Conservation (phyloP, 2,888 invertebrate species). For the Brenthis hecate region DNA sequence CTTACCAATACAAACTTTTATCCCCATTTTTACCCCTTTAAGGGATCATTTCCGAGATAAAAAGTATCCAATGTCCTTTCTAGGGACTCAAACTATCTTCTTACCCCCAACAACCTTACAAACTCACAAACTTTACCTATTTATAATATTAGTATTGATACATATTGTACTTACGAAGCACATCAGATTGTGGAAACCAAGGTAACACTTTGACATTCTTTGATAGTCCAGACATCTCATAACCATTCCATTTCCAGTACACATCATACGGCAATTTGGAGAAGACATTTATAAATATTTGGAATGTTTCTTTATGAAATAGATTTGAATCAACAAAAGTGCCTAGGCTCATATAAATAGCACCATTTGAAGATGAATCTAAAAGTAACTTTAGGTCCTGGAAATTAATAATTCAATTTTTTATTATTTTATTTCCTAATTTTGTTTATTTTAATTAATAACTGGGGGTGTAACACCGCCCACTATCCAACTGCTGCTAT, state of each 20-base stretch:
- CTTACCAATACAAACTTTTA: too few relatives aligned
- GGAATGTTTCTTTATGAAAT: constrained; percentile 42
- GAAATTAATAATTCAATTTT: constrained; percentile 1
- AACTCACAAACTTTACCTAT: too few relatives aligned
- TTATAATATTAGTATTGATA: constrained; percentile 24
- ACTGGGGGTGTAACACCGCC: too few relatives aligned
- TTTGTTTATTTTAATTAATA: too few relatives aligned
- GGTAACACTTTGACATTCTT: constrained; percentile 32
- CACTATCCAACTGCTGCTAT: too few relatives aligned
- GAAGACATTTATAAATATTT: constrained; percentile 50
- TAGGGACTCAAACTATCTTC: too few relatives aligned
- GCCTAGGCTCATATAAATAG: constrained; percentile 60
- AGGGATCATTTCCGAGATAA: too few relatives aligned
- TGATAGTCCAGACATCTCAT: constrained; percentile 39
- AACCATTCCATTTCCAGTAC: constrained; percentile 57
- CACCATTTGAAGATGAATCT: constrained; percentile 50
- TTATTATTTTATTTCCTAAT: not conserved
- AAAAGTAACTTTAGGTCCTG: constrained; percentile 36
- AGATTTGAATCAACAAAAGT: constrained; percentile 50
- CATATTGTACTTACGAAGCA: constrained; percentile 47
- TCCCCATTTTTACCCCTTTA: too few relatives aligned
- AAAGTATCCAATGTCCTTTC: too few relatives aligned
- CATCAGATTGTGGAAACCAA: constrained; percentile 51
- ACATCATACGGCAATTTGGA: constrained; percentile 53
- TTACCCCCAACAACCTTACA: too few relatives aligned